Percentiles rank a stretch among this genome's conserved stretches.
These are phyloP conservation scores for Pluvianellus socialis DNA, from an alignment of 2,113 vertebrate species.

Conservation along the genomic window DNA sequence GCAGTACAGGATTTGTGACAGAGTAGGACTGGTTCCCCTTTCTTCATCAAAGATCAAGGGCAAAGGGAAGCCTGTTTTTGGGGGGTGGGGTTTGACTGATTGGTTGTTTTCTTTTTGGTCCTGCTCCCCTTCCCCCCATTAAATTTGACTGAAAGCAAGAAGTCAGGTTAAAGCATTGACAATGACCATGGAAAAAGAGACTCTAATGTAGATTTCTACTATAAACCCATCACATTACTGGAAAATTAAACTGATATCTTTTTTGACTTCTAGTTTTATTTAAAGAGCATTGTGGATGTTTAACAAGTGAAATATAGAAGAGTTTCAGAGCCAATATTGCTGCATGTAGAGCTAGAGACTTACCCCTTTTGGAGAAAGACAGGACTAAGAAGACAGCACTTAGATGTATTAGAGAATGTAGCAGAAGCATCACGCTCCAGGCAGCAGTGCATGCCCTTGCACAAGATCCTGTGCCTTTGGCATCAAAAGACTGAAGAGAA, in stretches of 20 bases:
- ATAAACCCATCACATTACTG: background rate
- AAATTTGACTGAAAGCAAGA: background rate
- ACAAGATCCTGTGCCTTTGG: background rate
- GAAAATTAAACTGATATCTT: background rate
- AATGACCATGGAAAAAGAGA: background rate
- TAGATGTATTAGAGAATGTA: background rate
- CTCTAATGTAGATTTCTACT: background rate
- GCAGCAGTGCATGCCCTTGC: background rate
- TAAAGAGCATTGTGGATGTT: background rate
- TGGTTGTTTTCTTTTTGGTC: background rate
- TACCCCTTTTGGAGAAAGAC: background rate
- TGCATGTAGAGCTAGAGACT: background rate
- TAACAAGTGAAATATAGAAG: background rate
- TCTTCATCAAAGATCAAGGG: background rate
- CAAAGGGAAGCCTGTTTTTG: background rate
- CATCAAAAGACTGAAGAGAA: background rate
- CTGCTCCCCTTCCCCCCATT: rapidly evolving
- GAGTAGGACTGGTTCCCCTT: background rate
- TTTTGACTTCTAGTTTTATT: background rate
- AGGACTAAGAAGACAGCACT: background rate
- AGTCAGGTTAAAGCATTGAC: background rate
- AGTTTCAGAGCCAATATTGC: background rate
- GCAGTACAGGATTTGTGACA: background rate
- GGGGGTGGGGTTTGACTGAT: background rate
- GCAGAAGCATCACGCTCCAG: background rate